Percentiles rank a stretch among this genome's conserved stretches.
These are phyloP conservation scores for Allygus modestus DNA, from an alignment of 2,888 invertebrate species.

Conservation along the genomic window DNA sequence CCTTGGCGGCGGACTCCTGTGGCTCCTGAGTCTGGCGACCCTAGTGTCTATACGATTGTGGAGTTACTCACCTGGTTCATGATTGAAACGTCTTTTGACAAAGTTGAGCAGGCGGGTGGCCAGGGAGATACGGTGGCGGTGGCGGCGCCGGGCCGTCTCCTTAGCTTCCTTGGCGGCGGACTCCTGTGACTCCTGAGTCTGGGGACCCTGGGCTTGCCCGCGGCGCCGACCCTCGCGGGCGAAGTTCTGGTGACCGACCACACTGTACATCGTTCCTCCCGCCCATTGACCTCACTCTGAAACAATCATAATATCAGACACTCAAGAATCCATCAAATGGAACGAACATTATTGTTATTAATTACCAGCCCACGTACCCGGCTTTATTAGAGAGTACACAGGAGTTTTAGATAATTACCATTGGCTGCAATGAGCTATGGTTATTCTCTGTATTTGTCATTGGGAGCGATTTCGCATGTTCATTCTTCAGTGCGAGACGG, in stretches of 20 bases:
- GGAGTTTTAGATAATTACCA: no score
- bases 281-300: slow-evolving; percentile 60
- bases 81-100: slow-evolving; percentile 71
- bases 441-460: no score
- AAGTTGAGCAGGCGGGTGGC: slow-evolving; percentile 71
- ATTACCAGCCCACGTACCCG: no score
- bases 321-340: no score
- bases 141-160: slow-evolving; percentile 62
- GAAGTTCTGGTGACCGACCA: slow-evolving; percentile 70
- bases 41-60: slow-evolving; percentile 63
- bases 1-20: slow-evolving; percentile 61
- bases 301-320: slow-evolving; percentile 1
- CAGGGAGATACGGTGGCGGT: slow-evolving; percentile 69
- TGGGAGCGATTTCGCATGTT: no score
- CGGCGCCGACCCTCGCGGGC: slow-evolving; percentile 68
- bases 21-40: slow-evolving; percentile 62
- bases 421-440: no score
- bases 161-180: slow-evolving; percentile 62
- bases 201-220: slow-evolving; percentile 65
- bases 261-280: slow-evolving; percentile 70
- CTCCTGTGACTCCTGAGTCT: slow-evolving; percentile 62
- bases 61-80: slow-evolving; percentile 69
- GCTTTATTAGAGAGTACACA: no score
- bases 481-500: no score
- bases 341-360: no score